These are phyloP conservation scores for Rhabditoides inermis DNA, from an alignment of 2,888 invertebrate genomes.

Conservation along the genomic window DNA sequence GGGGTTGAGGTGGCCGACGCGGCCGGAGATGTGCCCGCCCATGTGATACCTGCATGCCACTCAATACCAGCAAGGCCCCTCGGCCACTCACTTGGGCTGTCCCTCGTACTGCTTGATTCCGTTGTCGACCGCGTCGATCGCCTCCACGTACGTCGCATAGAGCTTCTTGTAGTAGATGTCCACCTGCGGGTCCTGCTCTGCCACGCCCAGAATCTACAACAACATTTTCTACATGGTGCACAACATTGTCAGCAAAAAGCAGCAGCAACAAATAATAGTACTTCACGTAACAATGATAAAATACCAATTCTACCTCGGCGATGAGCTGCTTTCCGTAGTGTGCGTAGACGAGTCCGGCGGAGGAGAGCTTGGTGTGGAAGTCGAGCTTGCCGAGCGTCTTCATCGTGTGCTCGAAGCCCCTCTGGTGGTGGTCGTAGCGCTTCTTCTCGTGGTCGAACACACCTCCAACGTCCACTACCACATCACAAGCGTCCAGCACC, in stretches of 20 bases:
- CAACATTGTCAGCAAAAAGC: background rate
- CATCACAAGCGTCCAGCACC: conserved; percentile 71
- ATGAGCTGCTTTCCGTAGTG: conserved; percentile 79
- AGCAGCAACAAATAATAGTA: background rate
- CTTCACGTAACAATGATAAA: background rate
- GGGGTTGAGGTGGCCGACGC: conserved; percentile 73
- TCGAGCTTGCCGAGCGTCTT: conserved; percentile 29
- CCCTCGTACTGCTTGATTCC: conserved; percentile 65
- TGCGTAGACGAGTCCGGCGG: conserved; percentile 79
- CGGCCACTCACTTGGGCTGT: conserved; percentile 24
- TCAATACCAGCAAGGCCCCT: background rate
- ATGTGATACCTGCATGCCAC: conserved; percentile 25
- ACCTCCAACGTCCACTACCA: conserved; percentile 89
- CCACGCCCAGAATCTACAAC: conserved; percentile 15
- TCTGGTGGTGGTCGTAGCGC: conserved; percentile 89
- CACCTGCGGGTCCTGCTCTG: conserved; percentile 14
- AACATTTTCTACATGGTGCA: background rate
- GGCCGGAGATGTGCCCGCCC: conserved; percentile 44
- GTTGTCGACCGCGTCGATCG: conserved; percentile 93
- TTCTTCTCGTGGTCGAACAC: conserved; percentile 69
- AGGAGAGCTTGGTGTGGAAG: conserved; percentile 69
- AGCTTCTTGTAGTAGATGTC: conserved; percentile 59
- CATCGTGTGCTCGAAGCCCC: conserved; percentile 55
- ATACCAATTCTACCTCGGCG: conserved; percentile 10
- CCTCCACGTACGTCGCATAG: conserved; percentile 79